Percentiles rank a stretch among this genome's conserved stretches.
Evolutionary conservation across 2,888 invertebrate genomes (phyloP).

Genomic region (Lycia hirtaria): DNA sequence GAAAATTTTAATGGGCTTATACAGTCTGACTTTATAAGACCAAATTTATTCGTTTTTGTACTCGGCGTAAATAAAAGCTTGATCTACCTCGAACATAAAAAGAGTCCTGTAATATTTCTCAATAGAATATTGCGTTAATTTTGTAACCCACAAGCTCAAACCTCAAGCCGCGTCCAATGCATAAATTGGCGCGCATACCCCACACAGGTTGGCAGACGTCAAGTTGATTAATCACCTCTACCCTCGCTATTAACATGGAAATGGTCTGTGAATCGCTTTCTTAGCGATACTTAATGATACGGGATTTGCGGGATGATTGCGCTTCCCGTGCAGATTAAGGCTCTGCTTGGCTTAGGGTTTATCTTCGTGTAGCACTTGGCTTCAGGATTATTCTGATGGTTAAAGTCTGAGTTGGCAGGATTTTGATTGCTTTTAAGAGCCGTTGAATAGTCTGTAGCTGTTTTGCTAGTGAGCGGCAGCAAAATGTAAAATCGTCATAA

Average conservation of each 20-base stretch:
- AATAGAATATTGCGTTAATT: slow-evolving; percentile 50
- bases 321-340: slow-evolving; percentile 45
- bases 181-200: slow-evolving; percentile 71
- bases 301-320: slow-evolving; percentile 80
- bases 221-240: slow-evolving; percentile 80
- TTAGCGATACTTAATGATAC: slow-evolving; percentile 84
- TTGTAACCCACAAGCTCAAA: slow-evolving; percentile 47
- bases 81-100: no score
- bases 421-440: slow-evolving; percentile 5
- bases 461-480: no score
- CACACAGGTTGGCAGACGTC: slow-evolving; percentile 66
- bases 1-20: no score
- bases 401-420: slow-evolving; percentile 7
- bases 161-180: slow-evolving; percentile 71
- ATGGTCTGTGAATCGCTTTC: slow-evolving; percentile 82
- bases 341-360: slow-evolving; percentile 36
- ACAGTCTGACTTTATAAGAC: no score
- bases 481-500: no score
- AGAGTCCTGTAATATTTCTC: background rate
- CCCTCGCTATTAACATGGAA: slow-evolving; percentile 85
- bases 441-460: no score
- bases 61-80: no score
- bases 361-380: slow-evolving; percentile 63
- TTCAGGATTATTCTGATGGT: slow-evolving; percentile 17
- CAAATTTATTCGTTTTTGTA: no score